These are phyloP conservation scores for Bujurquina vittata DNA, from an alignment of 2,113 vertebrate species.

Conservation along the genomic window DNA sequence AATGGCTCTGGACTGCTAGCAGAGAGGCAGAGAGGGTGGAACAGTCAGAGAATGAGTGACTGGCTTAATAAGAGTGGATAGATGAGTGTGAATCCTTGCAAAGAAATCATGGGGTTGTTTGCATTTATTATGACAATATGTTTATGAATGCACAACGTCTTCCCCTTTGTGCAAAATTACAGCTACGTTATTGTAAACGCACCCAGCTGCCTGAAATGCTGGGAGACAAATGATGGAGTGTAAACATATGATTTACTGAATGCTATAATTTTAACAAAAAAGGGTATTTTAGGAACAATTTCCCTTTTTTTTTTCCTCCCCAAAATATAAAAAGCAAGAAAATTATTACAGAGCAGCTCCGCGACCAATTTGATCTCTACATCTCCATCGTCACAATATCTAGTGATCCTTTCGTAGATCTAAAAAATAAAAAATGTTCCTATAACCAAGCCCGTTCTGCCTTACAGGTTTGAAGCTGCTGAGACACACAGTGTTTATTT, in stretches of 20 bases:
- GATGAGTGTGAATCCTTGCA: conserved; percentile 25
- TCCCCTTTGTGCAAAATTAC: conserved; percentile 41
- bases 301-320: neutral
- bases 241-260: conserved; percentile 34
- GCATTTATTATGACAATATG: conserved; percentile 40
- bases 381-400: neutral
- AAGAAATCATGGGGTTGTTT: conserved; percentile 31
- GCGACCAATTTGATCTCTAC: neutral
- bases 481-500: conserved; percentile 27
- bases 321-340: neutral
- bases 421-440: neutral
- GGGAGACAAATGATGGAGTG: neutral
- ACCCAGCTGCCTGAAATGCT: neutral
- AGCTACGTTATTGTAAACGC: conserved; percentile 30
- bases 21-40: conserved; percentile 28
- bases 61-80: conserved; percentile 41
- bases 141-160: conserved; percentile 37
- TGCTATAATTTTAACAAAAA: neutral
- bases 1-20: conserved; percentile 21
- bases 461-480: conserved; percentile 7
- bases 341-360: neutral
- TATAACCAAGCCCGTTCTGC: neutral
- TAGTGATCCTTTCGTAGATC: neutral
- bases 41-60: conserved; percentile 31
- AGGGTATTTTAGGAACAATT: neutral